Evolutionary conservation across 2,888 invertebrate genomes (phyloP).

Genomic region (Hypomecis punctinalis): DNA sequence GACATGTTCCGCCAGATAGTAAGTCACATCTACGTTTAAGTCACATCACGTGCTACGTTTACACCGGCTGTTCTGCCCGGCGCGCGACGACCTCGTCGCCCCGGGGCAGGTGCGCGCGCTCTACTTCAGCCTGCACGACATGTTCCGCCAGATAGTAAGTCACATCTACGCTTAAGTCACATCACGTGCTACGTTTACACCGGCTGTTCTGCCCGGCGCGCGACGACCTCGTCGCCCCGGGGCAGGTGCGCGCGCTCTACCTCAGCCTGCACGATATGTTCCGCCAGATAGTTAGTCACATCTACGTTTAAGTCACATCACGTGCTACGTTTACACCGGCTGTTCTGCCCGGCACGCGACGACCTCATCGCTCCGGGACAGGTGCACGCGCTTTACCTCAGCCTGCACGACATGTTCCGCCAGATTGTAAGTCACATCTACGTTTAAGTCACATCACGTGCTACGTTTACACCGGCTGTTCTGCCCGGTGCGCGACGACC

Average conservation of each 20-base stretch:
- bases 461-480: background rate
- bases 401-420: no score
- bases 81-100: no score
- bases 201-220: background rate
- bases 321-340: background rate
- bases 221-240: no score
- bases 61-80: background rate
- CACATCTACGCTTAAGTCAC: no score
- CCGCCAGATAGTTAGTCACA: no score
- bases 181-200: no score
- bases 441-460: no score
- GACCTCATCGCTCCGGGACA: background rate
- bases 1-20: constrained; percentile 90
- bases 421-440: no score
- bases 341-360: background rate
- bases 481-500: background rate
- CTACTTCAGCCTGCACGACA: no score
- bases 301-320: no score
- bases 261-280: no score
- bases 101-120: background rate
- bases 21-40: constrained; percentile 49
- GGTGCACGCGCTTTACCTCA: background rate
- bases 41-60: background rate
- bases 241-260: background rate
- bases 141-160: no score